A percentile compares a stretch with the other conserved stretches of the same genome.
phyloP scores from a whole-genome alignment of 2,797 vertebrate species.

The Gobionotothen gibberifrons region DNA sequence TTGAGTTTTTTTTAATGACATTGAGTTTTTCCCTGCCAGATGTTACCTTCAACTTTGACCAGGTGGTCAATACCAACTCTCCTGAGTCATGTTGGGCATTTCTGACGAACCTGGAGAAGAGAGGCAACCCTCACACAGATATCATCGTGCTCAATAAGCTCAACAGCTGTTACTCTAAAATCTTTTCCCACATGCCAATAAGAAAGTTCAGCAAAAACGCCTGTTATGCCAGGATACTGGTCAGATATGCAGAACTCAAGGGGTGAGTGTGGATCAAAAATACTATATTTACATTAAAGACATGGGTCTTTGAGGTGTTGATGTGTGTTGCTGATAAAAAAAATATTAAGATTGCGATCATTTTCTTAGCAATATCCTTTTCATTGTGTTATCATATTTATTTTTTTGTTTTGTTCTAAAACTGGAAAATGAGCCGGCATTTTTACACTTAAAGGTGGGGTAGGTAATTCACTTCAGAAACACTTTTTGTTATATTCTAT shows the following conservation, averaged over 20 bases:
- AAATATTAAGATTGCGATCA: background rate
- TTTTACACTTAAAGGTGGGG: no score
- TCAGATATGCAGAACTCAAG: constrained; percentile 95
- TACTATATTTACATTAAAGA: background rate
- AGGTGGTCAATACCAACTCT: constrained; percentile 87
- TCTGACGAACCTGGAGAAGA: constrained; percentile 90
- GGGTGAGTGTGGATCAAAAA: constrained; percentile 80
- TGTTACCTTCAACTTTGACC: constrained; percentile 89
- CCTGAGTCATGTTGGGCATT: constrained; percentile 91
- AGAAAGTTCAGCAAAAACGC: constrained; percentile 89
- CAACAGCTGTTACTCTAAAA: constrained; percentile 90
- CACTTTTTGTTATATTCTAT: no score
- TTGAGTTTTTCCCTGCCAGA: constrained; percentile 77
- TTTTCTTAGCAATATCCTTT: constrained; percentile 2
- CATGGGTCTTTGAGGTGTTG: background rate
- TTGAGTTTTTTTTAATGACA: background rate
- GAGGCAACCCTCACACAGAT: constrained; percentile 86
- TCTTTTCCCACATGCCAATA: constrained; percentile 88
- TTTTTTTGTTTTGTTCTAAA: no score
- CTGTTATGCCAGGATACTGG: constrained; percentile 92
- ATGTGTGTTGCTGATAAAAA: background rate
- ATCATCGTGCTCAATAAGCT: constrained; percentile 86
- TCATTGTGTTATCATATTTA: no score
- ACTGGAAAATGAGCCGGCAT: no score
- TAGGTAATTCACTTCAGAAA: no score